These are phyloP conservation scores for Pasiphila rectangulata DNA, from an alignment of 2,888 invertebrate genomes.

Conservation along the genomic window DNA sequence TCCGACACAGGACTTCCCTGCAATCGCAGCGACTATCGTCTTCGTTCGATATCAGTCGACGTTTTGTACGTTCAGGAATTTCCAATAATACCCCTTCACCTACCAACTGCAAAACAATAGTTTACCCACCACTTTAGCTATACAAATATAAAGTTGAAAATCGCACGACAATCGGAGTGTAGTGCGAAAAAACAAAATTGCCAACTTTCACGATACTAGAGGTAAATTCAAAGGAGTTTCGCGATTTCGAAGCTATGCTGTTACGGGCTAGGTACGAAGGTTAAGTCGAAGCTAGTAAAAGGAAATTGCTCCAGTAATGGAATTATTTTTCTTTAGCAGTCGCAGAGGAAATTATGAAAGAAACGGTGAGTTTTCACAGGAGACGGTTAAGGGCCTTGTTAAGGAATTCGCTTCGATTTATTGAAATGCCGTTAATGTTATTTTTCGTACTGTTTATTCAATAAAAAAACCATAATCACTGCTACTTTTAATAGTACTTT, in stretches of 20 bases:
- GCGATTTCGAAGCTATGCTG: slow-evolving; percentile 55
- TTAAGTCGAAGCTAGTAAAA: slow-evolving; percentile 54
- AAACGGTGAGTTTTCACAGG: slow-evolving; percentile 35
- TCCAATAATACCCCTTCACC: slow-evolving; percentile 66
- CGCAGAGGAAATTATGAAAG: slow-evolving; percentile 41
- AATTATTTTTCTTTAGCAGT: slow-evolving; percentile 51
- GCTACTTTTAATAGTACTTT: too few species aligned
- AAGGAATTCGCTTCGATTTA: slow-evolving; percentile 19
- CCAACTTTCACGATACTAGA: slow-evolving; percentile 57
- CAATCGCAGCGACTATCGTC: slow-evolving; percentile 70
- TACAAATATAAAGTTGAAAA: slow-evolving; percentile 33
- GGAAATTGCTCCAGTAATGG: slow-evolving; percentile 58
- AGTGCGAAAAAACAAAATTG: slow-evolving; percentile 21
- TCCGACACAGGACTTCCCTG: slow-evolving; percentile 52
- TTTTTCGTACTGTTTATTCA: too few species aligned
- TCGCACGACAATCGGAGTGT: slow-evolving; percentile 15
- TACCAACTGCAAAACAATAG: slow-evolving; percentile 11
- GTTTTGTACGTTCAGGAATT: slow-evolving; percentile 71
- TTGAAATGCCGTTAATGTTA: slow-evolving; percentile 10
- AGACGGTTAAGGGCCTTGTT: slow-evolving; percentile 35
- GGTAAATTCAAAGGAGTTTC: slow-evolving; percentile 72
- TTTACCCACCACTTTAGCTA: slow-evolving; percentile 24
- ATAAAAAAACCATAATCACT: too few species aligned
- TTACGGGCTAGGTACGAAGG: slow-evolving; percentile 45
- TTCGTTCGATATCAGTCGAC: slow-evolving; percentile 64